phyloP scores from a whole-genome alignment of 2,888 invertebrate genomes.

The Athalia circularis region DNA sequence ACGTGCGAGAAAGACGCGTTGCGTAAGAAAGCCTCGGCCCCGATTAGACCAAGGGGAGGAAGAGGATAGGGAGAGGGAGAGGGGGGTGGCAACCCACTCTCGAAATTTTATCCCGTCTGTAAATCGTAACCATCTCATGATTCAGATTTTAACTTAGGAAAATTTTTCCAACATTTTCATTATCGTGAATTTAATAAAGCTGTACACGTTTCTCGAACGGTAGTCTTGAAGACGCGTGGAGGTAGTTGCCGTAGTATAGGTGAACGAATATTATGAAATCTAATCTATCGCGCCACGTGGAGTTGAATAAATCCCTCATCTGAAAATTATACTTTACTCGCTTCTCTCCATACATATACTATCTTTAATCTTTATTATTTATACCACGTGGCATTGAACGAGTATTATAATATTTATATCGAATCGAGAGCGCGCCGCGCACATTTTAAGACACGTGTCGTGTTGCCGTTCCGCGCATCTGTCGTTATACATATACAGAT shows the following conservation, averaged over 20 bases:
- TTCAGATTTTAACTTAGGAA: neutral
- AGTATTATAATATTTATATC: too few species aligned
- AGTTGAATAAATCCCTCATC: too few species aligned
- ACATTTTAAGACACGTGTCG: constrained; percentile 4
- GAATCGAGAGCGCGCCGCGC: too few species aligned
- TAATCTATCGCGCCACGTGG: constrained; percentile 15
- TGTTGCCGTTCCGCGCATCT: neutral
- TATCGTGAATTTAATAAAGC: neutral
- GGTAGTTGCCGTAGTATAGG: neutral
- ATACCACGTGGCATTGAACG: too few species aligned
- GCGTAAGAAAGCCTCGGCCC: constrained; percentile 45
- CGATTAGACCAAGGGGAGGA: constrained; percentile 39
- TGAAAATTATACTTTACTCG: too few species aligned
- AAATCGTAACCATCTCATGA: constrained; percentile 28
- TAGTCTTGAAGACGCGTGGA: constrained; percentile 14
- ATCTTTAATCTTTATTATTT: too few species aligned
- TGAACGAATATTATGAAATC: constrained; percentile 28
- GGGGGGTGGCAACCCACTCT: constrained; percentile 22
- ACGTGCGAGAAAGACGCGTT: constrained; percentile 30
- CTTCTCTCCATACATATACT: too few species aligned
- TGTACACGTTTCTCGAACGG: constrained; percentile 10
- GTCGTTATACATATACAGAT: too few species aligned
- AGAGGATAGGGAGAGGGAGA: neutral
- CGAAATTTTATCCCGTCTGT: constrained; percentile 18
- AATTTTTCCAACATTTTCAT: constrained; percentile 5